Base-by-base conservation (phyloP, 2,888 invertebrate species). In the Synanthedon tipuliformis region DNA sequence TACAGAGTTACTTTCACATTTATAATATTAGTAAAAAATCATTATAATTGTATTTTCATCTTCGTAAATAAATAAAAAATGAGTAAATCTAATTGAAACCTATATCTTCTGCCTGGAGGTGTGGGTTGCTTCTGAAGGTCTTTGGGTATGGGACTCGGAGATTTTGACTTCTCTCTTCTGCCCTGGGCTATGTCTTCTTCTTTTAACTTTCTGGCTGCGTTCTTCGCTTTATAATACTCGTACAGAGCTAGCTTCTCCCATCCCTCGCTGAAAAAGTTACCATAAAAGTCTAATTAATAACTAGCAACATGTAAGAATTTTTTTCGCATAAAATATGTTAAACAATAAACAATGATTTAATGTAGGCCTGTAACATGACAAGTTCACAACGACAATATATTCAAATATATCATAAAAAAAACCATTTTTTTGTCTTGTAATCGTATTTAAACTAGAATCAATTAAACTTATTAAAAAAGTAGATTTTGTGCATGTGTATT, bases 231-330 rank as follows among this genome's bases (percentile, higher is more conserved):
- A 84, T 96, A 98, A 85, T 97, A 99, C 83, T 99, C 99, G 78
- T 97, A 98, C 53, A 99, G 89, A 58, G 97, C 98, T 69, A 98
- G 89, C 81, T 97, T 97, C 79, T 99, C 99, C 99, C 99, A 99
- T 40, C 99, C 99, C 80, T 99, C 98, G 78, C 94, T 94, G 76
- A 53, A 83, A 70, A 51, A 70, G 51, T 13, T 51, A 13, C 48
- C 16, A 49, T 49, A 49, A 49, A 49, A 49, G 18, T 18, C 13
- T 18, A 15, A 16, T 15, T 49, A 16, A 7, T 49, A 5, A 45
- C 45, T 45, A 7, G 23, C 3, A 23, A 5, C 4, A 23, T 23
- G 23, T 23, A 23, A 23, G 23, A n/a, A n/a, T n/a, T n/a, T n/a
- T n/a, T n/a, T n/a, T n/a, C n/a, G n/a, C n/a, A n/a, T n/a, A n/a